Conservation (phyloP, 1,140 invertebrate species). For the Panagrolaimus sp. region DNA sequence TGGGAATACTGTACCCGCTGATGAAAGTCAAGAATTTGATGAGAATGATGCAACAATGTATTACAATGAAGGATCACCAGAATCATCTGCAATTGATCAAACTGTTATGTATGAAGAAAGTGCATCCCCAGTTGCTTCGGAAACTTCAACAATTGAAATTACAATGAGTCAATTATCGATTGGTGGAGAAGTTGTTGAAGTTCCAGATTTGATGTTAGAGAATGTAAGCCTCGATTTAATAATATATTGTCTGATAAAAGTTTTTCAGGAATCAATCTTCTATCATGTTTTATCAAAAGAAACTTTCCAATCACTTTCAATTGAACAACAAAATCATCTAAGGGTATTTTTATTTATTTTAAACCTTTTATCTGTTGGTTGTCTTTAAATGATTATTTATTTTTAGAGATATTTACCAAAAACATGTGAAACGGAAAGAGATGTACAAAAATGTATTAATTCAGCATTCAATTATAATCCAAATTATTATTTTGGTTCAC, state of each 20-base stretch:
- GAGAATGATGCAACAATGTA: background rate
- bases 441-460: background rate
- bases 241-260: background rate
- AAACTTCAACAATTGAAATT: background rate
- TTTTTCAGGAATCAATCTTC: conserved; percentile 23
- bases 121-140: background rate
- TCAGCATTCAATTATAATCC: background rate
- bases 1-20: background rate
- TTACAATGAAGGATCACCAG: background rate
- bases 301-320: conserved; percentile 22
- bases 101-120: too few relatives aligned
- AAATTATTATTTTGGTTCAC: conserved; percentile 3
- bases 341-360: background rate
- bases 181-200: conserved; percentile 12
- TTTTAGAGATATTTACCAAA: too few relatives aligned
- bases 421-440: too few relatives aligned
- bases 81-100: background rate
- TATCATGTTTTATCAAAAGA: conserved; percentile 19
- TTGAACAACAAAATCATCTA: conserved; percentile 10
- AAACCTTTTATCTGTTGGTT: background rate
- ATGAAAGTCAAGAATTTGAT: background rate
- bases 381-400: background rate
- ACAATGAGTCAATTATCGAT: conserved; percentile 10
- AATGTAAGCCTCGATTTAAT: conserved; percentile 2
- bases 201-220: conserved; percentile 22